phyloP scores from a whole-genome alignment of 92 coral and sea anemone genomes.

The Blastomussa wellsi region DNA sequence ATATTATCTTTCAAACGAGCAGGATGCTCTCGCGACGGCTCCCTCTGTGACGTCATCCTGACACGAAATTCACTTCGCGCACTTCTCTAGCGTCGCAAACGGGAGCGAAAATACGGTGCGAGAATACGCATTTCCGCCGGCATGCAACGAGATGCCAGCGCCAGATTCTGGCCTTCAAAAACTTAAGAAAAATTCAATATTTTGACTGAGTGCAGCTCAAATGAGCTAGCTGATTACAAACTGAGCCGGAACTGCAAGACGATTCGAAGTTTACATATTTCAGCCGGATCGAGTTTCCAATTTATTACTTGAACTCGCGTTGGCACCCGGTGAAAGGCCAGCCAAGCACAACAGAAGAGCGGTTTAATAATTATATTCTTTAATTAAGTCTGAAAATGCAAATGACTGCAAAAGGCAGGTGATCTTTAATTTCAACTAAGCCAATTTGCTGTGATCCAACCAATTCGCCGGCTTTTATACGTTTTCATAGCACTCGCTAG shows the following conservation, averaged over 20 bases:
- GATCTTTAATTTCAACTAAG: background rate
- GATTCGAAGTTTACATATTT: background rate
- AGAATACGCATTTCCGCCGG: background rate
- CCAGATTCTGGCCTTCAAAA: background rate
- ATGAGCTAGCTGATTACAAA: background rate
- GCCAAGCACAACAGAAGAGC: background rate
- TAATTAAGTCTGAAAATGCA: slow-evolving; percentile 20
- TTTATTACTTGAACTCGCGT: background rate
- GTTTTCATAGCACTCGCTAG: background rate
- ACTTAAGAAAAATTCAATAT: background rate
- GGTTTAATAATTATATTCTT: background rate
- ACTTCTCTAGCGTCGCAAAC: background rate
- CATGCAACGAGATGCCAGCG: background rate
- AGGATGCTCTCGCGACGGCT: slow-evolving; percentile 24
- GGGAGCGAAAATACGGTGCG: background rate
- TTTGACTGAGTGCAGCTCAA: background rate
- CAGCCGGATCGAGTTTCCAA: background rate
- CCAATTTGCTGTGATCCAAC: background rate
- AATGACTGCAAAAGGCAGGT: slow-evolving; percentile 14
- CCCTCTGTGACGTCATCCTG: slow-evolving; percentile 32
- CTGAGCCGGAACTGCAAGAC: background rate
- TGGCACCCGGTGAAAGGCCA: background rate
- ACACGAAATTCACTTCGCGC: slow-evolving; percentile 16
- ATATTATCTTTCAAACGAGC: background rate
- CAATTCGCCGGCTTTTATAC: no score